phyloP scores from a whole-genome alignment of 2,888 invertebrate species.

The Fissipunctia ypsillon region DNA sequence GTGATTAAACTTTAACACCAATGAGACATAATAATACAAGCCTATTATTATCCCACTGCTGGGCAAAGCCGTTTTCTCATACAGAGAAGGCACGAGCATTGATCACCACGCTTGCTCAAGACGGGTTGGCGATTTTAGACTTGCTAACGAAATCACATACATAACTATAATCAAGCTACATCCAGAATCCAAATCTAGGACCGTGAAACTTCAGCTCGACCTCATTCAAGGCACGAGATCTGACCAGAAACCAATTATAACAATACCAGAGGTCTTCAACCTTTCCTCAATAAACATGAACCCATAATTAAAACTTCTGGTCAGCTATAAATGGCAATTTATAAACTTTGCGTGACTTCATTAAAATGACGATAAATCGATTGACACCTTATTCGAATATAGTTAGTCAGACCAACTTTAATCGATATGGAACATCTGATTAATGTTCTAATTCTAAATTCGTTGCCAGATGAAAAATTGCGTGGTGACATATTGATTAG shows the following conservation, averaged over 20 bases:
- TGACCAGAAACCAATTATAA: slow-evolving; percentile 52
- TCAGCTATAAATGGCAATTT: slow-evolving; percentile 61
- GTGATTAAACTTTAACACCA: neutral
- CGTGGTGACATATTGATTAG: slow-evolving; percentile 7
- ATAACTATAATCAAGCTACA: neutral
- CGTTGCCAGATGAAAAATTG: slow-evolving; percentile 24
- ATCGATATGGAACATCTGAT: slow-evolving; percentile 52
- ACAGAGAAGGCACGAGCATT: neutral
- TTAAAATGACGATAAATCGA: slow-evolving; percentile 64
- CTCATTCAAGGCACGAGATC: slow-evolving; percentile 23
- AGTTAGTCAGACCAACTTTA: slow-evolving; percentile 53
- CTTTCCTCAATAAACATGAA: slow-evolving; percentile 66
- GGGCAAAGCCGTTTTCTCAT: too few species aligned
- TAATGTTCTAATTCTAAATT: slow-evolving; percentile 36
- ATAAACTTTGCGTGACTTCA: slow-evolving; percentile 69
- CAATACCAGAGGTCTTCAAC: slow-evolving; percentile 58
- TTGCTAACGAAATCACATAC: too few species aligned
- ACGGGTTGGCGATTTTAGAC: neutral
- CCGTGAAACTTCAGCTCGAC: slow-evolving; percentile 31
- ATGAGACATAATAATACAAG: too few species aligned
- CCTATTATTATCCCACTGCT: neutral
- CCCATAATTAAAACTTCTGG: slow-evolving; percentile 65
- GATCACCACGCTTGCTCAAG: too few species aligned
- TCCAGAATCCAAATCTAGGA: slow-evolving; percentile 9
- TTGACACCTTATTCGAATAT: slow-evolving; percentile 65